A percentile compares a stretch with the other conserved stretches of the same genome.
phyloP scores from a whole-genome alignment of 2,797 vertebrate species.

The Aulostomus chinensis region DNA sequence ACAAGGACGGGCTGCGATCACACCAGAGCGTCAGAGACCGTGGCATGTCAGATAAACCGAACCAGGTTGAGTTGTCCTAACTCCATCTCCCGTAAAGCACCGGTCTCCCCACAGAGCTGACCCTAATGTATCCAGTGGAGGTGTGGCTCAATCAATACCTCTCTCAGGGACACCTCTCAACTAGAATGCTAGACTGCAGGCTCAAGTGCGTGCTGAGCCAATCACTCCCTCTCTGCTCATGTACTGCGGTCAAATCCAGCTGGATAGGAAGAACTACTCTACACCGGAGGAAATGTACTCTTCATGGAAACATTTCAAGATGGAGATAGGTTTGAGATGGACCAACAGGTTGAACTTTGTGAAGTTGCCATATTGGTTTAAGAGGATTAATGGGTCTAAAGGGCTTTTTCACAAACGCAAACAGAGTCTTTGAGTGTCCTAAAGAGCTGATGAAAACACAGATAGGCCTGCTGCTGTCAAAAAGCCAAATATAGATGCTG shows the following conservation, averaged over 20 bases:
- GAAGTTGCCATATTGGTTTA: constrained; percentile 23
- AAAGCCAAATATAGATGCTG: not conserved
- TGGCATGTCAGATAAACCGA: no score
- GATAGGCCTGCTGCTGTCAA: constrained; percentile 3
- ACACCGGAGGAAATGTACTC: not conserved
- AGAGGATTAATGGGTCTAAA: constrained; percentile 45
- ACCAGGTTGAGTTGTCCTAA: no score
- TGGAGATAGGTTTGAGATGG: not conserved
- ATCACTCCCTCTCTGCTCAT: constrained; percentile 1
- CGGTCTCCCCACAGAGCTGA: constrained; percentile 33
- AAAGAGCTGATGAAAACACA: constrained; percentile 28
- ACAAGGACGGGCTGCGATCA: no score
- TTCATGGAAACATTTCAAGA: constrained; percentile 15
- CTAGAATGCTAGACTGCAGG: constrained; percentile 24
- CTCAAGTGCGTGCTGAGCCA: not conserved
- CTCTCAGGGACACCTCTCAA: constrained; percentile 47
- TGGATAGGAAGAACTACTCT: not conserved
- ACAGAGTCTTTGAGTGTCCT: constrained; percentile 21
- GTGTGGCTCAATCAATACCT: constrained; percentile 68
- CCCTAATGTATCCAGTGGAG: constrained; percentile 56
- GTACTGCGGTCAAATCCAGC: constrained; percentile 2
- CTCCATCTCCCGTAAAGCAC: constrained; percentile 26
- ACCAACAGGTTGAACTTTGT: not conserved
- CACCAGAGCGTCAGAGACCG: no score
- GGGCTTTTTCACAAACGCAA: constrained; percentile 37